Percentiles rank a stretch among this genome's conserved stretches.
phyloP scores from a whole-genome alignment of 2,888 invertebrate genomes.

The Volucella bombylans region DNA sequence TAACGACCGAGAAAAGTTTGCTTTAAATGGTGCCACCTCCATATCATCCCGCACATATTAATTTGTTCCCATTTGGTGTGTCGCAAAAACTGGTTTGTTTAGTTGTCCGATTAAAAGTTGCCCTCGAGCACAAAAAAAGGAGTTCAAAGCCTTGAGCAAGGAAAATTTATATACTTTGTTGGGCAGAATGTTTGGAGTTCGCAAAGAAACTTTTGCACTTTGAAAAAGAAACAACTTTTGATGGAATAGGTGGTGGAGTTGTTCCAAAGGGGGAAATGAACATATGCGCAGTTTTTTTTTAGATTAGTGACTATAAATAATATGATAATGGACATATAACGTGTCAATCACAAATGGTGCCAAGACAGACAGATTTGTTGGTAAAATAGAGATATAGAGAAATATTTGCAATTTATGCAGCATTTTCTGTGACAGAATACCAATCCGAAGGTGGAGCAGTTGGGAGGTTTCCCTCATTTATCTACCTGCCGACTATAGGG shows the following conservation, averaged over 20 bases:
- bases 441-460: too few species aligned
- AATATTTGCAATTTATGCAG: slow-evolving; percentile 76
- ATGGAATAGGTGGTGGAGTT: slow-evolving; percentile 13
- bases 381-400: slow-evolving; percentile 84
- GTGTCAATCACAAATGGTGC: slow-evolving; percentile 72
- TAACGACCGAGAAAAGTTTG: slow-evolving; percentile 48
- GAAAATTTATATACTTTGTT: slow-evolving; percentile 19
- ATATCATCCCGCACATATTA: slow-evolving; percentile 38
- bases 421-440: too few species aligned
- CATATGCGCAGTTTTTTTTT: not conserved
- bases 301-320: slow-evolving; percentile 15
- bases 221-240: not conserved
- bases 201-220: not conserved
- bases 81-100: slow-evolving; percentile 47
- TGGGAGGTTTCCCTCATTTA: too few species aligned
- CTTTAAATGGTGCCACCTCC: slow-evolving; percentile 41
- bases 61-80: slow-evolving; percentile 51
- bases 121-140: slow-evolving; percentile 10
- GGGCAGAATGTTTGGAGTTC: not conserved
- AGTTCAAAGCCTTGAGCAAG: not conserved
- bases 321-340: slow-evolving; percentile 21
- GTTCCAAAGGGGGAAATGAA: slow-evolving; percentile 41
- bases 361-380: slow-evolving; percentile 85
- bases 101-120: slow-evolving; percentile 60
- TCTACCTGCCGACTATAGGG: too few species aligned